Evolutionary conservation across 1,140 invertebrate genomes (phyloP).

Genomic region (Goniozus legneri): DNA sequence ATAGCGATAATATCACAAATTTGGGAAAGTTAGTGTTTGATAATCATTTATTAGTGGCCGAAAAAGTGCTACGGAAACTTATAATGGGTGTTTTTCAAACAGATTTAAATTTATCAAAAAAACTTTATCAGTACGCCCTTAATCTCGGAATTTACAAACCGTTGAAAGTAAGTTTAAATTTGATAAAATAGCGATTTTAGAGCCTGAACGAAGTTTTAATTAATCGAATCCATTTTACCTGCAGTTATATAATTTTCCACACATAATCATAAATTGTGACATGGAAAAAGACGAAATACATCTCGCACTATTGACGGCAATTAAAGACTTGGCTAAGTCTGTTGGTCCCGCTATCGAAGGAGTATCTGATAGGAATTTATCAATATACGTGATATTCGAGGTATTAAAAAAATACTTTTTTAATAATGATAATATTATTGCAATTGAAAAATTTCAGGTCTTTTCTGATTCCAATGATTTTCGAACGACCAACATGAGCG

Average conservation of each 20-base stretch:
- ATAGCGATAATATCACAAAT: constrained; percentile 9
- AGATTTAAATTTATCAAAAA: constrained; percentile 21
- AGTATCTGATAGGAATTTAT: constrained; percentile 12
- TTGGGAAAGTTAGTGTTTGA: constrained; percentile 21
- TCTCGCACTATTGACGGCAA: constrained; percentile 22
- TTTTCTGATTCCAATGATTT: no score
- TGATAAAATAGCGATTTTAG: not conserved
- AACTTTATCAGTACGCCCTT: constrained; percentile 27
- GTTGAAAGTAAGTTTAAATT: constrained; percentile 20
- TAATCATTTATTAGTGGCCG: constrained; percentile 18
- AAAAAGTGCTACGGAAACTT: constrained; percentile 20
- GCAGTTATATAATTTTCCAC: constrained; percentile 7
- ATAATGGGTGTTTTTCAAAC: constrained; percentile 19
- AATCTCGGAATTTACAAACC: constrained; percentile 25
- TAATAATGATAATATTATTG: not conserved
- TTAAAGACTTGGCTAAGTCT: constrained; percentile 18
- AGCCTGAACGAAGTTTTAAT: not conserved
- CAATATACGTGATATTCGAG: constrained; percentile 18
- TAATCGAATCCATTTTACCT: not conserved
- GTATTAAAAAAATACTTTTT: constrained; percentile 7
- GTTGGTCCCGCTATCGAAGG: constrained; percentile 21
- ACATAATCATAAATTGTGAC: constrained; percentile 26
- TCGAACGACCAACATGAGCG: no score
- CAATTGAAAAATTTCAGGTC: no score
- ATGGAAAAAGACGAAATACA: constrained; percentile 35